Conservation (phyloP, 2,113 vertebrate species). For the Trogon surrucura region DNA sequence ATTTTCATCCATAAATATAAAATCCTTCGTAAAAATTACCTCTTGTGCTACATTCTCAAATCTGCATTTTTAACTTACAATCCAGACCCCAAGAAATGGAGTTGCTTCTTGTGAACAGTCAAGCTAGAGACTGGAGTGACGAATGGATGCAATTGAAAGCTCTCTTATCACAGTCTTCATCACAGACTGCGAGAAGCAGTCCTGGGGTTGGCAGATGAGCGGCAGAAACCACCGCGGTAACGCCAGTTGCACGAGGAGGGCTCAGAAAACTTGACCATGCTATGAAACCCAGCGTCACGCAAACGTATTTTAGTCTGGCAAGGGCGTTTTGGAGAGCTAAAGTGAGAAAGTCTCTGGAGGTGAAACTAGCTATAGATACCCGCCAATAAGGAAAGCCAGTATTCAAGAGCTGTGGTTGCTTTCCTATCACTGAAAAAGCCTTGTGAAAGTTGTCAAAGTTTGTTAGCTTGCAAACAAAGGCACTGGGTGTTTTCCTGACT, state of each 20-base stretch:
- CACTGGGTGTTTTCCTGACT: not conserved
- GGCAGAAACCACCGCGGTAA: not conserved
- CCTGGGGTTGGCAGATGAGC: not conserved
- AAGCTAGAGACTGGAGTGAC: not conserved
- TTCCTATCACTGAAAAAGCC: not conserved
- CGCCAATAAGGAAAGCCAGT: not conserved
- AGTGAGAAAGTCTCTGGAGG: not conserved
- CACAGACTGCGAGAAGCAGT: not conserved
- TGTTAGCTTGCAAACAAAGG: not conserved
- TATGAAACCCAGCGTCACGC: not conserved
- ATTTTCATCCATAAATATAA: conserved; percentile 59
- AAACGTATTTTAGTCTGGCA: not conserved
- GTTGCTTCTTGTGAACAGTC: not conserved
- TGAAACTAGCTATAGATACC: not conserved
- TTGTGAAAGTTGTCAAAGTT: not conserved
- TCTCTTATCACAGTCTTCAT: not conserved
- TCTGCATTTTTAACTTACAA: conserved; percentile 55
- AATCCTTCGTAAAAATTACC: conserved; percentile 40
- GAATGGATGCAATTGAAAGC: not conserved
- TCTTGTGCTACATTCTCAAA: conserved; percentile 23
- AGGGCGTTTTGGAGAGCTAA: not conserved
- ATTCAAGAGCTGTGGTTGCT: not conserved
- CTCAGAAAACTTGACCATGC: not conserved
- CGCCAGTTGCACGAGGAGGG: not conserved
- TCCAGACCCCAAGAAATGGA: not conserved